Percentiles rank a stretch among this genome's conserved stretches.
These are phyloP conservation scores for Parotocinclus haroldoi DNA, from an alignment of 2,797 vertebrate species.

Conservation along the genomic window DNA sequence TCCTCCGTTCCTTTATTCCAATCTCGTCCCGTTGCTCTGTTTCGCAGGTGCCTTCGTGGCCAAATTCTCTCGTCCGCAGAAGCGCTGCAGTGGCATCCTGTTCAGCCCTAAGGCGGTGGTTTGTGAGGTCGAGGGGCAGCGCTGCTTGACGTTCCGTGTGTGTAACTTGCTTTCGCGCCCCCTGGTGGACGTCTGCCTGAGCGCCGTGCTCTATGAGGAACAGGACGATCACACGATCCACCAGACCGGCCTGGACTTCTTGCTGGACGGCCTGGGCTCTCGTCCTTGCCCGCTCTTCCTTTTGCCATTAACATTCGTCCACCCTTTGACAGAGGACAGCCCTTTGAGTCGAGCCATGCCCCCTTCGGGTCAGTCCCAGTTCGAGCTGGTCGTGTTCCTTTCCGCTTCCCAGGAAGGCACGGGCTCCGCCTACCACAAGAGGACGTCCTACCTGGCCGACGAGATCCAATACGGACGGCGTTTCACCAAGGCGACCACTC, in stretches of 20 bases:
- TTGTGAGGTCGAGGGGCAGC: conserved; percentile 79
- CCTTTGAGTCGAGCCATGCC: conserved; percentile 80
- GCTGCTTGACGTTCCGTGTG: conserved; percentile 85
- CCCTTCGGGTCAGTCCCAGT: conserved; percentile 73
- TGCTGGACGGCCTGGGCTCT: conserved; percentile 75
- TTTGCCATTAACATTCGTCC: conserved; percentile 90
- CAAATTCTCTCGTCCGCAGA: conserved; percentile 94
- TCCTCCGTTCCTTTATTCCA: too few species aligned
- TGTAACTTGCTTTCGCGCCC: conserved; percentile 85
- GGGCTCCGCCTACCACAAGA: conserved; percentile 89
- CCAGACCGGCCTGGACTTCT: conserved; percentile 89
- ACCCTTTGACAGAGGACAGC: conserved; percentile 80
- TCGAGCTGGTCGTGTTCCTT: conserved; percentile 90
- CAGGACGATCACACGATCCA: conserved; percentile 80
- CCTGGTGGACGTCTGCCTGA: conserved; percentile 83
- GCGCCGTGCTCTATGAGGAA: conserved; percentile 89
- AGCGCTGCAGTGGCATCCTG: conserved; percentile 85
- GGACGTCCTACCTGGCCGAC: conserved; percentile 89
- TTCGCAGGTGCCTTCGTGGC: conserved; percentile 92
- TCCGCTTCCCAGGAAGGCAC: conserved; percentile 91
- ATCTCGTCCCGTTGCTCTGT: background rate
- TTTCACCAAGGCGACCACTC: conserved; percentile 76
- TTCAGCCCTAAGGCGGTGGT: conserved; percentile 88
- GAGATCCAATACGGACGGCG: conserved; percentile 86
- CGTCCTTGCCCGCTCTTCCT: conserved; percentile 88